Conservation (phyloP, 2,797 vertebrate species). For the Labroides dimidiatus region DNA sequence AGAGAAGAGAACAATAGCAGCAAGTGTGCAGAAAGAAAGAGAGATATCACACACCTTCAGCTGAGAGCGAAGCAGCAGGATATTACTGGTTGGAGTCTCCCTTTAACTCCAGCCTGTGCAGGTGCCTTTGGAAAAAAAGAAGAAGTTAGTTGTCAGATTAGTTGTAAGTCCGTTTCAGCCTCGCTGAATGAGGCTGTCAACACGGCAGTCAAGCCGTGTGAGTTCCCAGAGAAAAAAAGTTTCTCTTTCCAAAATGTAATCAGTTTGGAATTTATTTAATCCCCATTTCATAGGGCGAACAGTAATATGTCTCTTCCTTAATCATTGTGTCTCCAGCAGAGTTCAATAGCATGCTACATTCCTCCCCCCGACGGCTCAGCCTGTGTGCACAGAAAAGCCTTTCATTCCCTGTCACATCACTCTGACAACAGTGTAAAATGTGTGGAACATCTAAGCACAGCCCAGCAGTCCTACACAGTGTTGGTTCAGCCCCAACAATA, state of each 20-base stretch:
- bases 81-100: conserved; percentile 1
- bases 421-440: conserved; percentile 78
- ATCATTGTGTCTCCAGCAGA: conserved; percentile 77
- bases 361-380: conserved; percentile 64
- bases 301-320: conserved; percentile 76
- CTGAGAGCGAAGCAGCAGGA: background rate
- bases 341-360: conserved; percentile 73
- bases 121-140: conserved; percentile 55
- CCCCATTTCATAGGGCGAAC: conserved; percentile 75
- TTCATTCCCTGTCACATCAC: conserved; percentile 77
- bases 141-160: conserved; percentile 67
- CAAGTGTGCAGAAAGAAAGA: conserved; percentile 5
- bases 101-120: conserved; percentile 32
- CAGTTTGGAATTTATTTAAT: conserved; percentile 83
- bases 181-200: conserved; percentile 50
- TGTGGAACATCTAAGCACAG: conserved; percentile 76
- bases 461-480: conserved; percentile 63
- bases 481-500: conserved; percentile 72
- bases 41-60: background rate
- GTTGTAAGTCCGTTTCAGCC: conserved; percentile 48
- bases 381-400: conserved; percentile 80
- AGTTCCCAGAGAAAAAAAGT: conserved; percentile 51
- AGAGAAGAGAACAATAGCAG: conserved; percentile 19
- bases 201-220: conserved; percentile 35
- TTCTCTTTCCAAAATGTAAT: conserved; percentile 78